Evolutionary conservation across 2,888 invertebrate species (phyloP), one percentile per base, ranked within the genome.

Genomic region (Maniola hyperantus): DNA sequence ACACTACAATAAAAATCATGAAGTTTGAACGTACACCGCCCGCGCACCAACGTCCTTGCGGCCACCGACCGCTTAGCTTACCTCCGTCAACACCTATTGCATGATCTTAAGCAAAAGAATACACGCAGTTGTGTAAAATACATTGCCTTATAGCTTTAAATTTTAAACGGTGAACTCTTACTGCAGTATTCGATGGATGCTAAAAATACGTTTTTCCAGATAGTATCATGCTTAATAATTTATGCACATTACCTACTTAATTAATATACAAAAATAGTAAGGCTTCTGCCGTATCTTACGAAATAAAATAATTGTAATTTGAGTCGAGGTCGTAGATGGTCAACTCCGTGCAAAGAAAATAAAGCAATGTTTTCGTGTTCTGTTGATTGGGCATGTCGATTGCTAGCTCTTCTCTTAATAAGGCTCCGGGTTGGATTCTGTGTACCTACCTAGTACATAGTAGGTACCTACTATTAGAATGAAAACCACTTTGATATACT

Each of bases 31-130:
- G 81, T 79, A 76, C 82, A 83, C 86, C 90, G 87, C 91, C 89
- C 90, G 90, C 91, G 88, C 91, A 86, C 83, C 86, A 86, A 91
- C 91, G 91, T 91, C 91, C 91, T 92, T 92, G 91, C 91, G 85
- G 79, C 80, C 85, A 90, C 83, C 90, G 91, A 91, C 91, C 91
- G 88, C 83, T 67, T 50, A 26, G 68, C 62, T 70, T 71, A 71
- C 70, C 69, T 71, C 71, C 67, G 69, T 65, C 70, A 65, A 69
- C 69, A 63, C 59, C 58, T 39, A 51, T 66, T 65, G 70, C 67
- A 67, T 58, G 61, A 68, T 66, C 64, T 15, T 51, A 18, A 59
- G 61, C 57, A 68, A 60, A 72, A 66, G 69, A 71, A 70, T 69
- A 71, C 68, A 68, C 70, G 68, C 57, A 67, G 67, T 64, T 50